phyloP scores from a whole-genome alignment of 2,888 invertebrate species.

The Scrobipalpa atriplicella region DNA sequence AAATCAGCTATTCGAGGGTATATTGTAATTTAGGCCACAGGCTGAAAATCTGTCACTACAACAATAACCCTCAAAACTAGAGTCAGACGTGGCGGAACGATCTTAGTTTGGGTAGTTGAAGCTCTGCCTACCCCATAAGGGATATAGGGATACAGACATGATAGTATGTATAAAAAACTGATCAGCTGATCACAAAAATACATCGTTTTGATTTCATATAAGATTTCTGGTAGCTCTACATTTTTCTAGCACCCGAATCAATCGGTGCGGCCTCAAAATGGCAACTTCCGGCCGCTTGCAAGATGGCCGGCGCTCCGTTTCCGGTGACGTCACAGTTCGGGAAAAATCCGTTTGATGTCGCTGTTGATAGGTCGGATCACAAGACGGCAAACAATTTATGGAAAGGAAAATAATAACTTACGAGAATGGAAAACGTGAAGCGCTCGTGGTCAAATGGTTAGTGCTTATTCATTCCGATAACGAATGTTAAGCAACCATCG shows the following conservation, averaged over 20 bases:
- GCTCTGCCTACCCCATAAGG: not conserved
- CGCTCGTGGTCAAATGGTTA: no score
- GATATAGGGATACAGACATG: not conserved
- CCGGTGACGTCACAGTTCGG: constrained; percentile 66
- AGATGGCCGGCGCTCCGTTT: constrained; percentile 69
- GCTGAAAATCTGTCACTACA: no score
- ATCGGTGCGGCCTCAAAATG: constrained; percentile 77
- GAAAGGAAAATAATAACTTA: not conserved
- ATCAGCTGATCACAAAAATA: not conserved
- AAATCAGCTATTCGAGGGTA: no score
- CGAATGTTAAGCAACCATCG: no score
- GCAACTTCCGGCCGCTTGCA: constrained; percentile 70
- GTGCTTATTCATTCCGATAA: no score
- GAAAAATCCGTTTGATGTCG: constrained; percentile 57
- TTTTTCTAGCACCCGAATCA: constrained; percentile 51
- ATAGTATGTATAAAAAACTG: not conserved
- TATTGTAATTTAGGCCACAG: no score
- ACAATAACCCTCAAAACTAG: no score
- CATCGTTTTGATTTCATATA: not conserved
- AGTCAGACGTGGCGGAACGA: no score
- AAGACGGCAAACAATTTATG: not conserved
- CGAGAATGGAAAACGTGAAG: not conserved
- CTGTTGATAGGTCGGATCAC: constrained; percentile 4
- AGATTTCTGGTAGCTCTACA: constrained; percentile 39
- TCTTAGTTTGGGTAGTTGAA: no score